Base-by-base conservation (phyloP, 2,113 vertebrate genomes). In the Vidua chalybeata region DNA sequence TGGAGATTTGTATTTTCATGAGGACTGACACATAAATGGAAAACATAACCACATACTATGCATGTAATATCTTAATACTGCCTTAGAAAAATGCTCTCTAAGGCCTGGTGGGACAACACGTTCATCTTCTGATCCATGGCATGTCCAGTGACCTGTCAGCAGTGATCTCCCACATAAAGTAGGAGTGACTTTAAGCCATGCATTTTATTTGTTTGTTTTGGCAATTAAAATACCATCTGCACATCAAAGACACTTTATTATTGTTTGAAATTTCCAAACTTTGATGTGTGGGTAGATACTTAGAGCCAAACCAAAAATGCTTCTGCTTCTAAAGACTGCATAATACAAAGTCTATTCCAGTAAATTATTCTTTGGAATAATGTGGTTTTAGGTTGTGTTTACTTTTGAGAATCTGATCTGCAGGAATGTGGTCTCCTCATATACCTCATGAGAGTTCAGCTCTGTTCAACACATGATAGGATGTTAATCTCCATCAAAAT, bases 191-290 rank as follows among this genome's bases (percentile, higher is more conserved):
- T 90, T 81, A 63, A 80, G 59, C 37, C 43, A 88, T 59, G 19
- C 2, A 35, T 74, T 93, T 84, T 62, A 72, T 58, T 93, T 94
- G n/a, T 76, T 90, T 88, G 15, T 24, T 94, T 88, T 90, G 89
- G 69, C 58, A 7, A 68, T 83, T 85, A 88, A 72, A 87, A 68
- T 46, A 80, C 13, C 30, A 84, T 90, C 90, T 93, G 51, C 30
- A 83, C 43, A 77, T 83, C 59, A 93, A 92, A 94, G 72, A 51
- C 19, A 27, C 31, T 84, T 46, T 71, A 88, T 92, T 41, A 51
- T 11, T 71, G 51, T 77, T 85, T 52, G 24, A 55, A 26, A 63
- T 71, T 80, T 89, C 35, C 55, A 67, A 46, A 66, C 33, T 55
- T 31, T 27, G 9, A 45, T 63, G 68, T 33, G 86, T 79, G 51